Evolutionary conservation across 2,113 vertebrate species (phyloP), one percentile per base, ranked within the genome.

Genomic region (Bungarus multicinctus): DNA sequence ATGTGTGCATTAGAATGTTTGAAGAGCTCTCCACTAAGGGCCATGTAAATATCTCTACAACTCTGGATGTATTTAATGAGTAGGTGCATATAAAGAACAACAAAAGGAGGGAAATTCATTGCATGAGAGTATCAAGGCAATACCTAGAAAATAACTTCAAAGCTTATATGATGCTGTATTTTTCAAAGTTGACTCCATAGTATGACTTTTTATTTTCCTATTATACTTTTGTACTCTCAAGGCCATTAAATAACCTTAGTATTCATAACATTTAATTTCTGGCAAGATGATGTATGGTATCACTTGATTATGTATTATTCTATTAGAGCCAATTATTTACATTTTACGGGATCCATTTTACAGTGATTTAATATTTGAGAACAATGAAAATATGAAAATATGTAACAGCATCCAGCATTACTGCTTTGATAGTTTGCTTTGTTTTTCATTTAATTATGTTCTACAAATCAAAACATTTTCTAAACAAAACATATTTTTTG

Each of bases 401-500:
- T 52, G 94, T 88, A 93, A 91, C 25, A 69, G 34, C 69, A 93
- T 95, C 88, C 45, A 93, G 91, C 81, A 91, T 89, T 94, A 94
- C 34, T 88, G 47, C 53, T 55, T 94, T 74, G 34, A 93, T 92
- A 74, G 27, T 95, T 93, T 94, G 92, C 93, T 93, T 91, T 45
- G 30, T 34, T 95, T 93, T 91, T 53, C 81, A 95, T 94, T 88
- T 95, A 94, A 91, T 89, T 92, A 0, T 0, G 11, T 93, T 91
- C 89, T 45, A 16, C 64, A 90, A 96, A 95, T 90, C 57, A 97
- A 95, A 93, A 39, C 34, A 95, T 88, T 97, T 97, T 96, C 96
- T 96, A 98, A 97, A 96, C 94, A 97, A 97, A 97, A 94, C 93
- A 93, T 96, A 97, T 97, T 93, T 97, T 93, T 95, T 95, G 96